Conservation (phyloP, 2,113 vertebrate species). For the Dromas ardeola region DNA sequence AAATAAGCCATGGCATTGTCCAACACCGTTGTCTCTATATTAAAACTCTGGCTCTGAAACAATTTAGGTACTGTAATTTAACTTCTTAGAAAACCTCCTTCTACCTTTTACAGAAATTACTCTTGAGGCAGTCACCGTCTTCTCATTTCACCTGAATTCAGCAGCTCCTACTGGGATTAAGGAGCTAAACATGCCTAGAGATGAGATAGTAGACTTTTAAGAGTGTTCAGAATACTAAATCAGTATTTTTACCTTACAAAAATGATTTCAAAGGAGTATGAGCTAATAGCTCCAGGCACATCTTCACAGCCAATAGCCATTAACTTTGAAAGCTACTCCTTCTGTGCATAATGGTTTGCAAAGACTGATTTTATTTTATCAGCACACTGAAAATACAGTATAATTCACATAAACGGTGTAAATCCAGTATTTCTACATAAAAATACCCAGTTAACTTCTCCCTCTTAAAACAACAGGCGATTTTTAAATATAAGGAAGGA, state of each 20-base stretch:
- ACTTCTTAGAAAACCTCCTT: background rate
- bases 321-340: background rate
- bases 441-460: background rate
- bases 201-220: background rate
- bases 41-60: background rate
- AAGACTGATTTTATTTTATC: background rate
- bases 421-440: background rate
- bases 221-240: background rate
- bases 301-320: background rate
- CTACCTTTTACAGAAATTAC: background rate
- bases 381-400: background rate
- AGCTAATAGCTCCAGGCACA: background rate
- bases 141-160: background rate
- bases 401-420: background rate
- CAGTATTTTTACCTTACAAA: background rate
- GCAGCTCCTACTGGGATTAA: background rate
- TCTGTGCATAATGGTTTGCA: background rate
- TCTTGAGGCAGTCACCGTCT: background rate
- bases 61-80: background rate
- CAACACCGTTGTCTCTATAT: fast-evolving
- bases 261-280: background rate
- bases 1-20: background rate
- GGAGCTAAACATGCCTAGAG: background rate
- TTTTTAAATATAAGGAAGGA: background rate
- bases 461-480: background rate